A percentile compares a stretch with the other conserved stretches of the same genome.
phyloP scores from a whole-genome alignment of 2,113 vertebrate species.

The Gallinago jamesoni region DNA sequence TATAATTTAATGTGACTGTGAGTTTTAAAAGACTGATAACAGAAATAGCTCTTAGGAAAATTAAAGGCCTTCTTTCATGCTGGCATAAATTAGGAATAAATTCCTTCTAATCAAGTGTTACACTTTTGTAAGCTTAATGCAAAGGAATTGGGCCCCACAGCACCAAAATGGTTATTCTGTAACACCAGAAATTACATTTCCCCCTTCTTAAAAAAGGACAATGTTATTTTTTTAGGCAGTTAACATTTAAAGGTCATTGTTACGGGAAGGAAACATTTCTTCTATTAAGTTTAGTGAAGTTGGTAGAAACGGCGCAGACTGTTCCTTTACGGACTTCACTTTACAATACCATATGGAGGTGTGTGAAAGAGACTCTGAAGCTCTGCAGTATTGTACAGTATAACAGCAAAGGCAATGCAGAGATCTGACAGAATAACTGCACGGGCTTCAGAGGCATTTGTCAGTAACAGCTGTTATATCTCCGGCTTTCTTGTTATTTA shows the following conservation, averaged over 20 bases:
- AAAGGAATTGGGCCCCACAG: neutral
- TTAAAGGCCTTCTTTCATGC: neutral
- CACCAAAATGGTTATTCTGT: neutral
- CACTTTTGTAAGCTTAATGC: neutral
- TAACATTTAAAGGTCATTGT: constrained; percentile 71
- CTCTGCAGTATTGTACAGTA: neutral
- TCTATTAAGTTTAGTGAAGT: constrained; percentile 16
- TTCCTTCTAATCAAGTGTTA: neutral
- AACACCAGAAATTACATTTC: neutral
- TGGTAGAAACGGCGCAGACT: neutral
- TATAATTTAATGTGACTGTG: neutral
- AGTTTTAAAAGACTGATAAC: constrained; percentile 24
- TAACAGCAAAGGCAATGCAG: constrained; percentile 10
- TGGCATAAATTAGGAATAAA: constrained; percentile 13
- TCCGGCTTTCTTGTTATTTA: neutral
- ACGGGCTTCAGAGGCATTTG: neutral
- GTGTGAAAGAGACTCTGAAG: neutral
- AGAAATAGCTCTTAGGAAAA: constrained; percentile 17
- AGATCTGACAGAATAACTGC: constrained; percentile 16
- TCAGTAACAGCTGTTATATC: constrained; percentile 26
- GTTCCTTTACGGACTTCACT: constrained; percentile 27
- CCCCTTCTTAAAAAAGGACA: neutral
- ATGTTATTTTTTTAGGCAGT: constrained; percentile 40
- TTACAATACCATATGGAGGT: constrained; percentile 10
- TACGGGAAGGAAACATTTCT: neutral